These are phyloP conservation scores for Sebastes umbrosus DNA, from an alignment of 2,797 vertebrate genomes.

Conservation along the genomic window DNA sequence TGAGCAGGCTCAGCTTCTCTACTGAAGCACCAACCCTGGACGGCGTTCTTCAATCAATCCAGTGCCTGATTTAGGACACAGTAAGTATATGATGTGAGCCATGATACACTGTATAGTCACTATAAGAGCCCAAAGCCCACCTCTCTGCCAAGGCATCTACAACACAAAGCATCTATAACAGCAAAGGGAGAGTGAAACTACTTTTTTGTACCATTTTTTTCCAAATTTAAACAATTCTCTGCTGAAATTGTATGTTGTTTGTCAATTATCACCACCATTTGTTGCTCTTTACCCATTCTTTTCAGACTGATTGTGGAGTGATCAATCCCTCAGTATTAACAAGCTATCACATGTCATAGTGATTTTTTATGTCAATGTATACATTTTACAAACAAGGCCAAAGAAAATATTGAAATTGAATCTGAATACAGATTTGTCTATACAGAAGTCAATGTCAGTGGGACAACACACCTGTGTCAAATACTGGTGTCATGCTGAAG, in stretches of 20 bases:
- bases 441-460: neutral
- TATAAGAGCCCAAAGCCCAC: neutral
- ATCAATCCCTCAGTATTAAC: neutral
- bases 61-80: neutral
- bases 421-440: neutral
- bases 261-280: neutral
- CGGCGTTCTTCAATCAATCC: neutral
- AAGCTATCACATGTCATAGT: neutral
- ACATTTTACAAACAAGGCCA: neutral
- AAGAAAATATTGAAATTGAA: neutral
- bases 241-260: neutral
- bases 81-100: neutral
- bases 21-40: neutral
- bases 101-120: neutral
- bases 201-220: neutral
- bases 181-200: neutral
- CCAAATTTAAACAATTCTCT: neutral
- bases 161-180: neutral
- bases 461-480: neutral
- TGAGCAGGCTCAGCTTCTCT: neutral
- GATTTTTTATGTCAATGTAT: neutral
- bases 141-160: neutral
- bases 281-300: neutral
- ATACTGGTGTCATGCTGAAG: neutral
- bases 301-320: neutral